phyloP scores from a whole-genome alignment of 2,113 vertebrate genomes.

The Cranoglanis bouderius region DNA sequence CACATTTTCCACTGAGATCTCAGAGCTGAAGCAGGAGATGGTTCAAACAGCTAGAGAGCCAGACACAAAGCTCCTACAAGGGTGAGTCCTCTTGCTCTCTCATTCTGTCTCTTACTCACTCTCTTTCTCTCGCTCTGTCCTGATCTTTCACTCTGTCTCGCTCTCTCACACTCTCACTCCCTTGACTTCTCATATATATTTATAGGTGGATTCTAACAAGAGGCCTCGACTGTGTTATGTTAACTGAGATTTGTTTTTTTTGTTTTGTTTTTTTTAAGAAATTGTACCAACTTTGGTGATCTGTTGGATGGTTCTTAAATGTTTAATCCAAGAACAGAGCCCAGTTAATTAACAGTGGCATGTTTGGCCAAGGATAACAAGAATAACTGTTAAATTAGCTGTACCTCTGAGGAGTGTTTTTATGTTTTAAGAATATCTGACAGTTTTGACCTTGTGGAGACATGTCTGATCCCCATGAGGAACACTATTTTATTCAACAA shows the following conservation, averaged over 20 bases:
- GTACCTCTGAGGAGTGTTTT: neutral
- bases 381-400: neutral
- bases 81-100: conserved; percentile 60
- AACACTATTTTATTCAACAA: too few relatives aligned
- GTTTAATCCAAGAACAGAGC: neutral
- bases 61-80: conserved; percentile 56
- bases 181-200: neutral
- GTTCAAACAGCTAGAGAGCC: conserved; percentile 78
- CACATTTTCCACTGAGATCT: conserved; percentile 89
- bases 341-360: neutral
- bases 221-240: neutral
- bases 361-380: neutral
- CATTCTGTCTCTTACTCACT: neutral
- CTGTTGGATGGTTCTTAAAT: neutral
- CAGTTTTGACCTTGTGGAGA: neutral
- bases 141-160: neutral
- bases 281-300: neutral
- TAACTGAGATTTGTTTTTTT: neutral
- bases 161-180: neutral
- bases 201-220: neutral
- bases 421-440: neutral
- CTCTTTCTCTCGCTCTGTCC: neutral
- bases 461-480: neutral
- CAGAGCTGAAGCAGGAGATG: conserved; percentile 92
- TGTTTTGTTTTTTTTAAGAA: neutral